Base-by-base conservation (phyloP, 2,888 invertebrate species). In the Rhorus exstirpatorius region DNA sequence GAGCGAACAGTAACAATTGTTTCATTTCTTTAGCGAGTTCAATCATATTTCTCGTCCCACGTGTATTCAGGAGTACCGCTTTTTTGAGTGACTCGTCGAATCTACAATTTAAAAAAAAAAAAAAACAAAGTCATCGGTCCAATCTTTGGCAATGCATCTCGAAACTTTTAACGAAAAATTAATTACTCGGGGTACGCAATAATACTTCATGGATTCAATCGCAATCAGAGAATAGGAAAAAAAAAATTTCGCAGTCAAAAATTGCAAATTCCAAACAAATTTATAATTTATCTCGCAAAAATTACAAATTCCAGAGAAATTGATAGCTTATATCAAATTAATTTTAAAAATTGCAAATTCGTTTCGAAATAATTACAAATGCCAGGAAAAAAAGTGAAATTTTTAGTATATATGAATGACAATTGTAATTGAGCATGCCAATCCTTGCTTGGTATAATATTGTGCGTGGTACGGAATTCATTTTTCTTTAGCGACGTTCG, bases 61-160 rank as follows among this genome's bases (percentile, higher is more conserved):
- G 94, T 0, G 98, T 97, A 93, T 99, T 99, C 93, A 99, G 94
- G 72, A 98, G 94, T 6, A 99, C 97, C 0, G 99, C 98, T 85
- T 95, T 96, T 90, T 97, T 97, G 67, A 99, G 94, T 17, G 96
- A 95, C 92, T 99, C 99, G 92, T 99, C 99, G 91, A 99, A 98
- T 87, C 96, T 95, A 88, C 92, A 93, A 96, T 35, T 68, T 46
- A n/a, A 94, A 35, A 95, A 94, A 67, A 95, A 17, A 3, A 19
- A 53, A 41, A 44, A 31, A 31, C n/a, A n/a, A n/a, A n/a, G n/a
- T n/a, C n/a, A n/a, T n/a, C n/a, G n/a, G 31, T 31, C 6, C 6
- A 3, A 2, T 31, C 31, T 2, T 3, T 31, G 31, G 2, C 31
- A 31, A 31, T 6, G 31, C 31, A 6, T 31, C 31, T 31, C 3